Evolutionary conservation across 92 coral and sea anemone species (phyloP), one percentile per base, ranked within the genome.

Genomic region (Zoanthus sansibaricus): DNA sequence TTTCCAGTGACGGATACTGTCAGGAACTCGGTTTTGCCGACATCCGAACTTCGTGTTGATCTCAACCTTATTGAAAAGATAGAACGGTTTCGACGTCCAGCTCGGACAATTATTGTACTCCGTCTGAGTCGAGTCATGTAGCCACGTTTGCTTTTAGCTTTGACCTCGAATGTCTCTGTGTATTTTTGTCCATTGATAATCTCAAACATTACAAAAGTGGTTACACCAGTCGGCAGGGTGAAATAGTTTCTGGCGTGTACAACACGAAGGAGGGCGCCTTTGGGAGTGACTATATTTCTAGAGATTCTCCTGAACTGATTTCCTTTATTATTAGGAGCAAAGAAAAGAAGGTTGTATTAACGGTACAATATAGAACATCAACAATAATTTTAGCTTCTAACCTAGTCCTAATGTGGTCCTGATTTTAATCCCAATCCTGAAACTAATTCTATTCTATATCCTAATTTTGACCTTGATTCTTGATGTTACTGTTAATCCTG

Each of bases 281-380:
- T 88, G 10, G 98, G 96, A 72, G 87, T 87, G 42, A 94, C 92
- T n/a, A 69, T 83, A 52, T 90, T 89, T 32, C 94, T 91, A 21
- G 97, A 94, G 37, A 94, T 85, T 16, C 97, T 88, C 70, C 92
- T 90, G 86, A 94, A 94, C 9, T 85, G 52, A 33, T 88, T 92
- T 6, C 42, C 42, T 37, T 25, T 25, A 25, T 25, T 25, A 25
- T 37, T 37, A 37, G 2, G 2, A 37, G 4, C 25, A 25, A 25
- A 25, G 25, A 25, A 25, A 25, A 25, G 25, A 25, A 25, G 42
- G 42, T 37, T 37, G 4, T 2, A 37, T 2, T 37, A 37, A 2
- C 2, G 42, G 1, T 37, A 37, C 42, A 25, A 25, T 4, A 1
- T 2, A 37, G 4, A 37, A 37, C 42, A 37, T 37, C 42, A 37